Evolutionary conservation across 2,888 invertebrate genomes (phyloP), one percentile per base, ranked within the genome.

Genomic region (Ecliptopera silaceata): DNA sequence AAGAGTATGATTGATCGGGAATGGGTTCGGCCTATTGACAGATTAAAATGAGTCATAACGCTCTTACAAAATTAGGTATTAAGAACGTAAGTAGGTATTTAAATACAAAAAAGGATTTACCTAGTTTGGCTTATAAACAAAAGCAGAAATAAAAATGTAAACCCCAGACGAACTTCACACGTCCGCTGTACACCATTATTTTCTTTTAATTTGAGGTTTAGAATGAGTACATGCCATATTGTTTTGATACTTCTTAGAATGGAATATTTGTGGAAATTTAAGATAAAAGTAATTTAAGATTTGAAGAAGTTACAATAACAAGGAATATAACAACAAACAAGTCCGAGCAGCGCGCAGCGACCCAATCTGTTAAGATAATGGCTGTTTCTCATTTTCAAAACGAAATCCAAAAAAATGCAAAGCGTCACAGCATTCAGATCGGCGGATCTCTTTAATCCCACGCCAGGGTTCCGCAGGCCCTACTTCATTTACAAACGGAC

Each of bases 401-500:
- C 63, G 58, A 51, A 41, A 29, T 47, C 41, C 39, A 53, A 50
- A 66, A 59, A 66, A 67, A 68, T 66, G 67, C 52, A 56, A 59
- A 57, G 60, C 60, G 47, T 68, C 70, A 71, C 63, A 67, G 61
- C 60, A 70, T 69, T 68, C 60, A 59, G 57, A 66, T 64, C 44
- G 63, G 59, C 63, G 62, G 69, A 71, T 75, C 75, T 76, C 72
- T 79, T 76, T 82, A 80, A 82, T 83, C 77, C 75, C 72, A 65
- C 47, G 43, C n/a, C 51, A 50, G 56, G 41, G 56, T 42, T 50
- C 56, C 77, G 72, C 74, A 65, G 71, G 72, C 71, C 75, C 71
- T 74, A 76, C 76, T 75, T 81, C 77, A 82, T 80, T 84, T 77
- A 77, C 75, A 78, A 76, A 77, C 74, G 72, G 70, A 65, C 62